phyloP scores from a whole-genome alignment of 2,113 vertebrate genomes.

The Phyllopteryx taeniolatus region DNA sequence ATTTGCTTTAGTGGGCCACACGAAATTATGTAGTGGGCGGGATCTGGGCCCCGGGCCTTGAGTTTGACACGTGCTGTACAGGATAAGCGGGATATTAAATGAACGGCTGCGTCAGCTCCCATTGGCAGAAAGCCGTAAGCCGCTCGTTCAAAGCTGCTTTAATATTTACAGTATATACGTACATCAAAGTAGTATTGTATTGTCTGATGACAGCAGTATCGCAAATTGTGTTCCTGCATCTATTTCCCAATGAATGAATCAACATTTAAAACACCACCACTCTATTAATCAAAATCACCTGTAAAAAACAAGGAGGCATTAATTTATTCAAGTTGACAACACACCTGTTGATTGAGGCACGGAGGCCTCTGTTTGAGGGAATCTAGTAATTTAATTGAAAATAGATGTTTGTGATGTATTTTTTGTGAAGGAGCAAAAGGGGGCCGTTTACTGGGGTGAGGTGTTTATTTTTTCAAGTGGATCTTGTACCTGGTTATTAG shows the following conservation, averaged over 20 bases:
- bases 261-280: too few relatives aligned
- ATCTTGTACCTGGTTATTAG: too few relatives aligned
- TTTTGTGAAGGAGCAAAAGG: too few relatives aligned
- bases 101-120: neutral
- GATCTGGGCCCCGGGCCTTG: neutral
- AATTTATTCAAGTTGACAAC: too few relatives aligned
- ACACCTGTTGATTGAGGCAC: too few relatives aligned
- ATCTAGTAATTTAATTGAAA: neutral
- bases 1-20: neutral
- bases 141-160: neutral
- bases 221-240: neutral
- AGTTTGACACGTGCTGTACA: neutral
- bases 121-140: constrained; percentile 5
- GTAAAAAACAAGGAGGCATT: too few relatives aligned
- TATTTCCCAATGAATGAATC: too few relatives aligned
- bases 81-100: neutral
- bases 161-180: neutral
- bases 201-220: neutral
- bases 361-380: neutral
- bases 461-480: too few relatives aligned
- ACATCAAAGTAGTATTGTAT: neutral
- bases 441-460: too few relatives aligned
- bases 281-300: too few relatives aligned
- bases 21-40: neutral
- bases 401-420: too few relatives aligned